A percentile compares a stretch with the other conserved stretches of the same genome.
Evolutionary conservation across 2,888 invertebrate species (phyloP).

Genomic region (Trichopoda pennipes): DNA sequence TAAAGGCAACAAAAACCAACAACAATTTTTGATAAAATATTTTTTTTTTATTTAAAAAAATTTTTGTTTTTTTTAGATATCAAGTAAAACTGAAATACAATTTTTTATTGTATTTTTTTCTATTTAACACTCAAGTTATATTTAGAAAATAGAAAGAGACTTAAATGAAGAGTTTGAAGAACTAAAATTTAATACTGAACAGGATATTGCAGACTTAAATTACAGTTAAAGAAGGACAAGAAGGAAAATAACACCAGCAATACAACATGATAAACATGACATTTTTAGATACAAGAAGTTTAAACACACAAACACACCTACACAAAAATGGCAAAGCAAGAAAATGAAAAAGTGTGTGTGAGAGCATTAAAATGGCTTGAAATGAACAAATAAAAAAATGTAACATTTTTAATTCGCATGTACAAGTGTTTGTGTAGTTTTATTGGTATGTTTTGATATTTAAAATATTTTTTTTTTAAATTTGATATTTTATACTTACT

Average conservation of each 20-base stretch:
- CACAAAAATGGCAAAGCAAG: neutral
- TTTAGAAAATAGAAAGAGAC: conserved; percentile 4
- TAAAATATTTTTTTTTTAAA: conserved; percentile 8
- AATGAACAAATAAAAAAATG: no score
- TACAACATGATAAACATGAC: conserved; percentile 20
- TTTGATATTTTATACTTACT: conserved; percentile 40
- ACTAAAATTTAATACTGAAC: conserved; percentile 12
- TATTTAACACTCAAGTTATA: conserved; percentile 45
- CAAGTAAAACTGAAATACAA: neutral
- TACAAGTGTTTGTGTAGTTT: neutral
- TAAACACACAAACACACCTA: neutral
- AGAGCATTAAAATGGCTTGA: conserved; percentile 16
- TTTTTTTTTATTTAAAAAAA: conserved; percentile 37
- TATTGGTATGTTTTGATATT: neutral
- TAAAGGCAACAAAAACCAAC: conserved; percentile 37
- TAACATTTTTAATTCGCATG: neutral
- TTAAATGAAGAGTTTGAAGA: conserved; percentile 6
- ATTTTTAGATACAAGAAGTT: conserved; percentile 22
- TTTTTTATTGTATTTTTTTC: conserved; percentile 10
- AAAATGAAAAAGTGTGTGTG: conserved; percentile 18
- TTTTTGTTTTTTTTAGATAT: conserved; percentile 14
- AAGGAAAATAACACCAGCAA: neutral
- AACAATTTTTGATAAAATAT: conserved; percentile 18
- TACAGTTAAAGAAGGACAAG: conserved; percentile 50
- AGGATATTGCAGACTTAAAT: conserved; percentile 68